Conservation (phyloP, 2,797 vertebrate species). For the Pempheris klunzingeri region DNA sequence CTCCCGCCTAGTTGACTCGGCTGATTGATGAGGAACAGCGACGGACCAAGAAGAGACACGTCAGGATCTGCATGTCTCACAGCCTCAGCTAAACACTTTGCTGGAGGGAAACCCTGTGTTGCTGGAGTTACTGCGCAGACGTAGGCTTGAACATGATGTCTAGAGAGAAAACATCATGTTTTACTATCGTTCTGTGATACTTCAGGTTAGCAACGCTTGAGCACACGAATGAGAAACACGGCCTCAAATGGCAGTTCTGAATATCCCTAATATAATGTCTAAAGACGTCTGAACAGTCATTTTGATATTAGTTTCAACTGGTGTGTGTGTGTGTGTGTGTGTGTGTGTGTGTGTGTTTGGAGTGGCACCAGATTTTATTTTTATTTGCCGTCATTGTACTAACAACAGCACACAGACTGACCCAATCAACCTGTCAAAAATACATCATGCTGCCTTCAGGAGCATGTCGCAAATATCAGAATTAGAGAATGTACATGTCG, state of each 20-base stretch:
- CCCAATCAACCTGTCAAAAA: neutral
- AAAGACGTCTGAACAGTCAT: neutral
- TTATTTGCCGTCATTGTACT: neutral
- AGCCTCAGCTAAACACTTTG: neutral
- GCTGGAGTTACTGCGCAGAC: neutral
- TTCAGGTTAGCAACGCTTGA: neutral
- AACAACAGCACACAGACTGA: neutral
- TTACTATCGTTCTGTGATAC: neutral
- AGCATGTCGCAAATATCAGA: neutral
- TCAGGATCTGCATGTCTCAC: conserved; percentile 14
- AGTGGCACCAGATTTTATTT: neutral
- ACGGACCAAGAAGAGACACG: conserved; percentile 12
- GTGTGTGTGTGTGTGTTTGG: neutral
- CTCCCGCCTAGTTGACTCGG: conserved; percentile 20
- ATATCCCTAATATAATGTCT: too few species aligned
- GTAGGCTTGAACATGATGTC: neutral
- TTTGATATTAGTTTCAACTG: conserved; percentile 10
- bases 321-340: too few species aligned
- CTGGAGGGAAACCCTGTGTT: neutral
- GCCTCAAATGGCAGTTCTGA: too few species aligned
- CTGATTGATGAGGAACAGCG: conserved; percentile 18
- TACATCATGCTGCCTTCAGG: neutral
- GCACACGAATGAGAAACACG: neutral
- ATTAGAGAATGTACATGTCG: neutral
- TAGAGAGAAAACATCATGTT: neutral